A percentile compares a stretch with the other conserved stretches of the same genome.
These are phyloP conservation scores for Sarcophaga subvicina DNA, from an alignment of 2,888 invertebrate genomes.

Conservation along the genomic window DNA sequence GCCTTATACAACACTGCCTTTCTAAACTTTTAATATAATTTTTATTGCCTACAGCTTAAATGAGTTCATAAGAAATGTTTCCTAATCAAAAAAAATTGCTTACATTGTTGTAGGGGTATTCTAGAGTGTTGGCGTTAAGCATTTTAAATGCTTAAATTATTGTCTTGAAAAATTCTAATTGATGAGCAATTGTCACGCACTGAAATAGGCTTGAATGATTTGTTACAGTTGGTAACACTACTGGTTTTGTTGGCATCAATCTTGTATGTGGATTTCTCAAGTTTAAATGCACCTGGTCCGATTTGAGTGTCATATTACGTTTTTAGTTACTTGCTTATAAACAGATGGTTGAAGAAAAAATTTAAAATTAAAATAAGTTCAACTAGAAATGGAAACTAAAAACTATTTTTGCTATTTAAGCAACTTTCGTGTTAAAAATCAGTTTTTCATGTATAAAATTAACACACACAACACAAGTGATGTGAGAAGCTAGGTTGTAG, in stretches of 20 bases:
- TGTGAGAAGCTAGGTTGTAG: no score
- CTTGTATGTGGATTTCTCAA: background rate
- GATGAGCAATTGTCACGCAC: conserved; percentile 37
- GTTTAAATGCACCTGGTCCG: conserved; percentile 29
- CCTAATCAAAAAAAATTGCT: background rate
- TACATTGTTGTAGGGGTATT: conserved; percentile 26
- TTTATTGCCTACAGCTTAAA: conserved; percentile 35
- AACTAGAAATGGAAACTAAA: no score
- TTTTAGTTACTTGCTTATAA: background rate
- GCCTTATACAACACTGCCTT: background rate
- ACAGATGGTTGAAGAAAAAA: no score
- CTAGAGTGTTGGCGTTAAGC: conserved; percentile 22
- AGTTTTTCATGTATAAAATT: no score
- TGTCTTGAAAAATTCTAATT: background rate
- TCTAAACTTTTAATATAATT: conserved; percentile 4
- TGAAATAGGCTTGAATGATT: conserved; percentile 1
- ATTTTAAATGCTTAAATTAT: background rate
- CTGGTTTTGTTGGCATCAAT: background rate
- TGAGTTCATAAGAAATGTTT: conserved; percentile 43
- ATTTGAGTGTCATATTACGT: conserved; percentile 56
- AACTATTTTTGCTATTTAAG: no score
- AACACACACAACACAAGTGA: no score
- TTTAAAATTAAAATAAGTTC: no score
- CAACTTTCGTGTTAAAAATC: no score
- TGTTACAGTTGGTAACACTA: background rate